Percentiles rank a stretch among this genome's conserved stretches.
Evolutionary conservation across 2,888 invertebrate species (phyloP).

Genomic region (Drosophila atroscutellata): DNA sequence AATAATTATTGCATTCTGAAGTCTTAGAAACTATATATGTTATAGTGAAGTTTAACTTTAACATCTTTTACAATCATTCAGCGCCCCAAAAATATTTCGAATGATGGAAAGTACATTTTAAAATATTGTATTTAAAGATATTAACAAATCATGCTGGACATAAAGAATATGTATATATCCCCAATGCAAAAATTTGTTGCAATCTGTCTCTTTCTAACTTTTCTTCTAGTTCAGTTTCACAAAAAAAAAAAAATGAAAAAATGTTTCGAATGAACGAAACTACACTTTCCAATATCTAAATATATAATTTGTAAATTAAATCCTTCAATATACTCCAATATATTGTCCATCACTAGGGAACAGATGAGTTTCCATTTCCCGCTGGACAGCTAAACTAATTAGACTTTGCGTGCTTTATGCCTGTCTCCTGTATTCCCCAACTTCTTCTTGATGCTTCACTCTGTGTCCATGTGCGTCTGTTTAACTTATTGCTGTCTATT

Average conservation of each 20-base stretch:
- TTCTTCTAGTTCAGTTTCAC: neutral
- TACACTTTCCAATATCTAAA: neutral
- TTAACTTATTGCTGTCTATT: conserved; percentile 82
- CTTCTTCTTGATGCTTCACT: conserved; percentile 15
- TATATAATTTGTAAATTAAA: too few relatives aligned
- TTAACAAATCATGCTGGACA: too few relatives aligned
- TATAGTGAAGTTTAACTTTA: neutral
- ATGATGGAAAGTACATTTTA: neutral
- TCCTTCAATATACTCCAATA: neutral
- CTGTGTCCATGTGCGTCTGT: conserved; percentile 64
- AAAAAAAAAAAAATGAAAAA: neutral
- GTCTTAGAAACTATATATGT: too few relatives aligned
- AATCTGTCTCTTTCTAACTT: neutral
- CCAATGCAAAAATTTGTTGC: neutral
- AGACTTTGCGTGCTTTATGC: conserved; percentile 77
- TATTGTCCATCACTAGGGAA: conserved; percentile 45
- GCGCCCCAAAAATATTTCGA: neutral
- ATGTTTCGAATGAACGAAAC: neutral
- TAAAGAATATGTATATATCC: neutral
- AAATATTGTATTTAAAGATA: neutral
- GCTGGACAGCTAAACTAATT: conserved; percentile 67
- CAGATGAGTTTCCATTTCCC: conserved; percentile 18
- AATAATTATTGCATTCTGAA: too few relatives aligned
- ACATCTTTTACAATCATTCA: neutral
- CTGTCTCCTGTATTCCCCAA: conserved; percentile 34